phyloP scores from a whole-genome alignment of 2,113 vertebrate genomes.

The Amblyopsis rosae region DNA sequence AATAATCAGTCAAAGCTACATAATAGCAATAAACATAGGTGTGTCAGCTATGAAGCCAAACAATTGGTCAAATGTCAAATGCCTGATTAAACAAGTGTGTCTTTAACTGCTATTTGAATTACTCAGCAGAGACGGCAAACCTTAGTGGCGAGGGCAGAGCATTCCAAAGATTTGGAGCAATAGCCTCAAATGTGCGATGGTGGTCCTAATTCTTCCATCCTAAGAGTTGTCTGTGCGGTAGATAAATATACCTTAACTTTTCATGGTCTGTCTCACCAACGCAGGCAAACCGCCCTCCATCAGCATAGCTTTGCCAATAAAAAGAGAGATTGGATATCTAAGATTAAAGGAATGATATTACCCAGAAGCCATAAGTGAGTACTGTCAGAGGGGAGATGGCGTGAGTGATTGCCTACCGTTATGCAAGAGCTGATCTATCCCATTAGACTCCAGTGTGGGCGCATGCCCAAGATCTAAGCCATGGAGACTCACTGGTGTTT shows the following conservation, averaged over 20 bases:
- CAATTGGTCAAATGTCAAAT: no score
- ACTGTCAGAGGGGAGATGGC: constrained; percentile 77
- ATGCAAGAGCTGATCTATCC: constrained; percentile 77
- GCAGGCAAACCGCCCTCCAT: constrained; percentile 54
- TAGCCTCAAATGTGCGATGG: no score
- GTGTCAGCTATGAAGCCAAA: no score
- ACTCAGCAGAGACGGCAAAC: no score
- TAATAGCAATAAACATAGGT: no score
- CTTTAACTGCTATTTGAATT: no score
- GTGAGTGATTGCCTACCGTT: constrained; percentile 78
- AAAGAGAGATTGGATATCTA: constrained; percentile 79
- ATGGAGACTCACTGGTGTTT: constrained; percentile 65
- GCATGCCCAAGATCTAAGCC: constrained; percentile 65
- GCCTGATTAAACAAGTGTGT: no score
- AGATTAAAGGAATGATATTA: constrained; percentile 82
- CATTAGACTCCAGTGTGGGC: constrained; percentile 73
- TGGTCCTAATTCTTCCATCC: constrained; percentile 35
- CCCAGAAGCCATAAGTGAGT: constrained; percentile 76
- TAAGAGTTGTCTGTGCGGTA: constrained; percentile 27
- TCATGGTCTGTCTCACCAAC: constrained; percentile 47
- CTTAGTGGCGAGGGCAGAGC: no score
- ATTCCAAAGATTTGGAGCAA: no score
- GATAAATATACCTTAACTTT: constrained; percentile 63
- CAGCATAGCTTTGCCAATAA: constrained; percentile 77
- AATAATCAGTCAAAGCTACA: no score